Conservation (phyloP, 2,888 invertebrate genomes). For the Pseudanteris insignis region DNA sequence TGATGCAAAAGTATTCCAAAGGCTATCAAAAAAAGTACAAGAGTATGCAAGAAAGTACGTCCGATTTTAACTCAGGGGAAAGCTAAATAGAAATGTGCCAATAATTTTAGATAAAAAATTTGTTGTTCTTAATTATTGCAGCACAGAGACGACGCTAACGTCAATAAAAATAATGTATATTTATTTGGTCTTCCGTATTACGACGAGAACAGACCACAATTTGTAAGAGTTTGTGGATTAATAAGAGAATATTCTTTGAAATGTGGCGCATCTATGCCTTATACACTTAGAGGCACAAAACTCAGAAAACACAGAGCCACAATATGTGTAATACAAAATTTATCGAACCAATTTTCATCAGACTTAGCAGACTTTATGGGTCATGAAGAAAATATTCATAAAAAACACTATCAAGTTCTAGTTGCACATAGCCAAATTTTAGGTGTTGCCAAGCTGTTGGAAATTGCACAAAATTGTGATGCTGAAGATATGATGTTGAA, state of each 20-base stretch:
- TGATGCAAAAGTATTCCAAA: not conserved
- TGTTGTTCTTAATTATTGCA: too few relatives aligned
- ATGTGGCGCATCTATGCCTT: slow-evolving; percentile 9
- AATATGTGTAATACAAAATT: not conserved
- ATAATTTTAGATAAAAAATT: slow-evolving; percentile 5
- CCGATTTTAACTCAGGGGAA: slow-evolving; percentile 46
- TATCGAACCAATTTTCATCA: not conserved
- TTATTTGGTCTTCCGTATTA: slow-evolving; percentile 10
- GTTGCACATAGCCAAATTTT: slow-evolving; percentile 10
- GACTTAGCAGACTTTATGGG: not conserved
- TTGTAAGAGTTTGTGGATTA: slow-evolving; percentile 9
- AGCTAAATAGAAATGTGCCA: slow-evolving; percentile 36
- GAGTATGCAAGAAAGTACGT: slow-evolving; percentile 25
- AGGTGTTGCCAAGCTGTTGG: slow-evolving; percentile 2
- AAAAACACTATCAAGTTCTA: slow-evolving; percentile 4
- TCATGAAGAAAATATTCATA: slow-evolving; percentile 4
- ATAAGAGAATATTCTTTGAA: slow-evolving; percentile 5
- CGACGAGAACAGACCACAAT: slow-evolving; percentile 7
- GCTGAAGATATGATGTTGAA: too few relatives aligned
- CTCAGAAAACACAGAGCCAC: not conserved
- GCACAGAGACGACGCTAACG: too few relatives aligned
- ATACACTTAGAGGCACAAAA: not conserved
- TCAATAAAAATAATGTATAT: slow-evolving; percentile 2
- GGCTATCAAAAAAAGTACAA: not conserved
- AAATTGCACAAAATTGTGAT: slow-evolving; percentile 15